Evolutionary conservation across 2,113 vertebrate genomes (phyloP).

Genomic region (Sylvia atricapilla): DNA sequence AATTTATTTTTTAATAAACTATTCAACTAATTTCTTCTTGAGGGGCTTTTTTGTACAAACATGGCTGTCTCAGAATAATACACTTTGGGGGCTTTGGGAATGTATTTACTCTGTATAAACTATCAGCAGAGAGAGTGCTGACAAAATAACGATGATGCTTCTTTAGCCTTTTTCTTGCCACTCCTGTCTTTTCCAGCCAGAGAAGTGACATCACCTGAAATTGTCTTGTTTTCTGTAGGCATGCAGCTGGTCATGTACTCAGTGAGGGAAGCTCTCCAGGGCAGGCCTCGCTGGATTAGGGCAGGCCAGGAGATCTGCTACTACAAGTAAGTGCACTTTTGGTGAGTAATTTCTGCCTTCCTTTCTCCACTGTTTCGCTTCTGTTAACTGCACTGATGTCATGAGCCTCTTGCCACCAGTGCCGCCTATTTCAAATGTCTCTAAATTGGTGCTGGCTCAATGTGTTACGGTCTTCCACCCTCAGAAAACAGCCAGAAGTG

Average conservation of each 20-base stretch:
- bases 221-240: conserved; percentile 72
- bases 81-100: not conserved
- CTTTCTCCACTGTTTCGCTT: not conserved
- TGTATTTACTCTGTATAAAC: not conserved
- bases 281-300: conserved; percentile 83
- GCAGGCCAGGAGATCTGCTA: conserved; percentile 88
- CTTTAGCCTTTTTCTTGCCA: not conserved
- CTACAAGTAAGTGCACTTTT: conserved; percentile 81
- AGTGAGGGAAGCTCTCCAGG: conserved; percentile 86
- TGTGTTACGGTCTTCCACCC: not conserved
- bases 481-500: not conserved
- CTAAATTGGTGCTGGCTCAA: not conserved
- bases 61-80: not conserved
- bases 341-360: not conserved
- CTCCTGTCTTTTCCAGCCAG: not conserved
- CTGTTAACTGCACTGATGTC: not conserved
- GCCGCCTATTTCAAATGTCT: not conserved
- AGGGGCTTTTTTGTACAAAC: not conserved
- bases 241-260: conserved; percentile 94
- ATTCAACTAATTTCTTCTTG: not conserved
- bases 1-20: not conserved
- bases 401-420: not conserved
- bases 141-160: not conserved
- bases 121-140: not conserved
- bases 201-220: not conserved